Base-by-base conservation (phyloP, 2,797 vertebrate species). In the Spea hammondii region DNA sequence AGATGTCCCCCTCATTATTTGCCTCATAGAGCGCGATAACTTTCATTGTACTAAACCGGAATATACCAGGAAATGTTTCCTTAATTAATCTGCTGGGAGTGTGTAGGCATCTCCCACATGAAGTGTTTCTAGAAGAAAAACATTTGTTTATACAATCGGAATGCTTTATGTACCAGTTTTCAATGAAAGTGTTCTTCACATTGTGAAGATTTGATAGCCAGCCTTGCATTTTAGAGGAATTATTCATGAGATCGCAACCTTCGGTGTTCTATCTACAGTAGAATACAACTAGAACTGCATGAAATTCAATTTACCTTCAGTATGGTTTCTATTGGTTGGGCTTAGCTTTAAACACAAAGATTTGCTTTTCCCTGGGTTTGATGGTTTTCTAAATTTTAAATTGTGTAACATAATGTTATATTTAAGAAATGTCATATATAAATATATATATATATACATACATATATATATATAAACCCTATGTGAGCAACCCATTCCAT, bases 81-180 rank as follows among this genome's bases (percentile, higher is more conserved):
- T n/a, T 79, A 79, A 76, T 76, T 76, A 74, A 72, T 71, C 79
- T 72, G 49, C 13, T 5, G 73, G 68, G 79, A 72, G 11, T 46
- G 12, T 46, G 50, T 17, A 8, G 8, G 7, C 14, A 44, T 14
- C 17, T 80, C 54, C 57, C 47, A 57, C 51, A n/a, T 7, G 57
- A 66, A 67, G 59, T 12, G 48, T 59, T 62, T 64, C 57, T 48
- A 13, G 17, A 57, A 17, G 44, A 46, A 13, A 49, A 59, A 50
- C 53, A 72, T 59, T 55, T 71, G 8, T 62, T 62, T 62, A 62
- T 62, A 62, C n/a, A 2, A 62, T 17, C 7, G 14, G 5, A 62
- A 5, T 62, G 9, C 9, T 4, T 14, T 62, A 17, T 32, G 59
- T 57, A 57, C 9, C 12, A 62, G 32, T 62, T 17, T 17, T 14